Evolutionary conservation across 2,113 vertebrate species (phyloP), one percentile per base, ranked within the genome.

Genomic region (Megaceryle torquata): DNA sequence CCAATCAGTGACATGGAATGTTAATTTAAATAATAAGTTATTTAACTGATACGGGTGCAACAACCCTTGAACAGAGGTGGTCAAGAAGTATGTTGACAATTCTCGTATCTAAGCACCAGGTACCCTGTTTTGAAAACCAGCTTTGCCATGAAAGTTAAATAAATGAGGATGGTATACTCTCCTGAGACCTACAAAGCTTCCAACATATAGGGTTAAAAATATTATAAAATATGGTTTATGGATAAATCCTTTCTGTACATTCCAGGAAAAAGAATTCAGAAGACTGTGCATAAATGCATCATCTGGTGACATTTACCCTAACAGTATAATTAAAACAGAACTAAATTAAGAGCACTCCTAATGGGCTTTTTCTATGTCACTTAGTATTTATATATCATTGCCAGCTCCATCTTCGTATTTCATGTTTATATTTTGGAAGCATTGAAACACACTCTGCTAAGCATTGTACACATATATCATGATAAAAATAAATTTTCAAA

Each of bases 261-360:
- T 89, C 43, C 41, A 89, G 43, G 14, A 82, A 91, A 94, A 90
- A 82, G 9, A 60, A 79, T 87, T 79, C 64, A 26, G 31, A 79
- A 89, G 60, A 50, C 41, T 65, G 41, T 89, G 15, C 72, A 57
- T 87, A 95, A 86, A 83, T 84, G 37, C 28, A 67, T 92, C 83
- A 85, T 84, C 83, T 95, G 70, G 83, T 95, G 84, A 89, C 84
- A 91, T 92, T 95, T 96, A 87, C 57, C 74, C 57, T 93, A 96
- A 95, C 68, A 89, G 60, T 76, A 65, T 93, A 95, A 96, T 91
- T 96, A 96, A 92, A 59, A 64, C 15, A 84, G 67, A 82, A 82
- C 53, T 95, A 94, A 92, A 95, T 91, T 93, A 94, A 79, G 39
- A 96, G 15, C 72, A 50, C 28, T 88, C 53, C 10, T 92, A 93